Base-by-base conservation (phyloP, 2,113 vertebrate genomes). In the Pantherophis guttatus region DNA sequence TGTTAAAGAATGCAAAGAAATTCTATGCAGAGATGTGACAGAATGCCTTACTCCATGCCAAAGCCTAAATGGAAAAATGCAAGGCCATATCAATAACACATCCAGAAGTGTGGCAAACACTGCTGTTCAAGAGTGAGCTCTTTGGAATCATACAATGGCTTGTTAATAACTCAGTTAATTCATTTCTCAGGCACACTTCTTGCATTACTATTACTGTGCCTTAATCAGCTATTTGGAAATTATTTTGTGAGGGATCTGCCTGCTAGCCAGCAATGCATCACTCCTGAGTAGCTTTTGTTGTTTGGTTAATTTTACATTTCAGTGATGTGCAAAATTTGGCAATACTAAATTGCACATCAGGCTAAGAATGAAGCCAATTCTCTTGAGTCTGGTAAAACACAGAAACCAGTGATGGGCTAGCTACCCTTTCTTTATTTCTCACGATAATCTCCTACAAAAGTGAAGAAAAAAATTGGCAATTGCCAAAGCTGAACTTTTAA, bases 401-500 rank as follows among this genome's bases (percentile, higher is more conserved):
- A 57, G 58, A 62, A 19, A 21, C 55, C 21, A 23, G 48, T 86
- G 5, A 33, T 70, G 65, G 65, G 5, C 29, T 1, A 2, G 0
- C 88, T 1, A 0, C 48, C 58, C 15, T 65, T 29, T 5, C 2
- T 11, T 21, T 44, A 33, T 75, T 89, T 44, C 19, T 85, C 88
- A 75, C 50, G 15, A 85, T 92, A 48, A 53, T 33, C 0, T 88
- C 91, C 90, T 65, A 48, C n/a, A 93, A 96, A 58, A 89, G 54
- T 89, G 58, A 85, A 59, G 62, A 39, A 33, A 87, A 88, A 87
- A 88, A 86, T 17, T 62, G 93, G 24, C 59, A 44, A 52, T 24
- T 8, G 59, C 53, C 93, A 91, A 91, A 95, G 23, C 0, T 0
- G 86, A 93, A 92, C 0, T 44, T 94, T 88, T 89, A n/a, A 58